These are phyloP conservation scores for Drosophila atripex DNA, from an alignment of 2,888 invertebrate genomes.

Conservation along the genomic window DNA sequence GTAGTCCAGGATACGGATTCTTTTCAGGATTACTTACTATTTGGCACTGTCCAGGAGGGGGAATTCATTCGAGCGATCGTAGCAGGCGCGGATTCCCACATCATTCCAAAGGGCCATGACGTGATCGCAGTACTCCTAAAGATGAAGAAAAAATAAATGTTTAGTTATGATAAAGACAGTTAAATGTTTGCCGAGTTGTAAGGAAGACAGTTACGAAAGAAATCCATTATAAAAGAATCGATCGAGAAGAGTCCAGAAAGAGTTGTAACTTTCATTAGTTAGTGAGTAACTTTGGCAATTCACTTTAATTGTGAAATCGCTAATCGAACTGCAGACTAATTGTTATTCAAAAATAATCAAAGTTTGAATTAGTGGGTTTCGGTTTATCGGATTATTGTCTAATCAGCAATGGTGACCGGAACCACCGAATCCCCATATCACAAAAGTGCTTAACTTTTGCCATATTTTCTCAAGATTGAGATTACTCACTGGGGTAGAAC, in stretches of 20 bases:
- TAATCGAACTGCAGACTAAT: neutral
- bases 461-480: conserved; percentile 7
- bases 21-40: conserved; percentile 87
- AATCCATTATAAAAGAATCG: neutral
- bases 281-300: neutral
- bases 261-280: too few species aligned
- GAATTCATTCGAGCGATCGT: conserved; percentile 89
- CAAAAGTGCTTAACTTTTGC: neutral
- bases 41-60: conserved; percentile 92
- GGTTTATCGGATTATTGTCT: neutral
- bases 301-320: neutral
- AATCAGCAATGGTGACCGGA: neutral
- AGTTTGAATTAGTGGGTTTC: neutral
- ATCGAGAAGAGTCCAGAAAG: neutral
- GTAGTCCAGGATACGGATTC: neutral
- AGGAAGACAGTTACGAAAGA: neutral
- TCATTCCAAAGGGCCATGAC: conserved; percentile 89
- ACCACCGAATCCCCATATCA: neutral
- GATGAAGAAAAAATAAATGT: conserved; percentile 14
- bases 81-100: conserved; percentile 88
- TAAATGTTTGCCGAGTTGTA: conserved; percentile 1
- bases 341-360: neutral
- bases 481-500: conserved; percentile 41
- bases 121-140: conserved; percentile 89
- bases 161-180: conserved; percentile 9